A percentile compares a stretch with the other conserved stretches of the same genome.
Evolutionary conservation across 2,888 invertebrate species (phyloP).

Genomic region (Mechanitis messenoides): DNA sequence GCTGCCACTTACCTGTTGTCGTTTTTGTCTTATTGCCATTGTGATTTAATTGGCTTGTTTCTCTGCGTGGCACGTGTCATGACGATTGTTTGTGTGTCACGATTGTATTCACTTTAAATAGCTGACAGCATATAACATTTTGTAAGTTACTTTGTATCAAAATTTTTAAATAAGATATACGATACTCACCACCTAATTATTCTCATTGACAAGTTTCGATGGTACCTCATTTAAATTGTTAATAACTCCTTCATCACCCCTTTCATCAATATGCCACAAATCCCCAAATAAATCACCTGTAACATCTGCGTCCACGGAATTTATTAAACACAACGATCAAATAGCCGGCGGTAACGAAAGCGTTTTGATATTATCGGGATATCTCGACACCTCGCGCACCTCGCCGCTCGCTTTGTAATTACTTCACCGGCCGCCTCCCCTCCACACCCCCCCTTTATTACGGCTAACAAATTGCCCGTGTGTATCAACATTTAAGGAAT

Average conservation of each 20-base stretch:
- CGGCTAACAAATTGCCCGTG: neutral
- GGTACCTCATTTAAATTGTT: constrained; percentile 18
- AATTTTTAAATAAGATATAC: neutral
- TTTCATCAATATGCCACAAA: constrained; percentile 19
- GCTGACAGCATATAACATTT: neutral
- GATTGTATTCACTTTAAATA: neutral
- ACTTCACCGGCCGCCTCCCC: constrained; percentile 9
- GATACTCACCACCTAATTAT: neutral
- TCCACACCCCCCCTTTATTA: constrained; percentile 7
- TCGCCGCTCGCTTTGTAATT: constrained; percentile 20
- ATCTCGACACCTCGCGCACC: constrained; percentile 46
- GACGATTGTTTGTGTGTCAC: constrained; percentile 3
- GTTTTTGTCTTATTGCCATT: constrained; percentile 23
- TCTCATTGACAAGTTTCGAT: constrained; percentile 1
- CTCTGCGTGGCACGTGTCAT: constrained; percentile 14
- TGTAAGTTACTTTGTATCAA: neutral
- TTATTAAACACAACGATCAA: constrained; percentile 67
- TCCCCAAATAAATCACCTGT: constrained; percentile 49
- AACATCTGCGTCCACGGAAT: constrained; percentile 41
- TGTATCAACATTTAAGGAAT: constrained; percentile 14
- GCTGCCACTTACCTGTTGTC: constrained; percentile 20
- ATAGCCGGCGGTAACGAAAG: constrained; percentile 54
- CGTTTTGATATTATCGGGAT: constrained; percentile 63
- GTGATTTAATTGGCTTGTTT: constrained; percentile 23
- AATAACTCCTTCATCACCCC: constrained; percentile 17